These are phyloP conservation scores for Trypoxylon attenuatum DNA, from an alignment of 2,888 invertebrate genomes.

Conservation along the genomic window DNA sequence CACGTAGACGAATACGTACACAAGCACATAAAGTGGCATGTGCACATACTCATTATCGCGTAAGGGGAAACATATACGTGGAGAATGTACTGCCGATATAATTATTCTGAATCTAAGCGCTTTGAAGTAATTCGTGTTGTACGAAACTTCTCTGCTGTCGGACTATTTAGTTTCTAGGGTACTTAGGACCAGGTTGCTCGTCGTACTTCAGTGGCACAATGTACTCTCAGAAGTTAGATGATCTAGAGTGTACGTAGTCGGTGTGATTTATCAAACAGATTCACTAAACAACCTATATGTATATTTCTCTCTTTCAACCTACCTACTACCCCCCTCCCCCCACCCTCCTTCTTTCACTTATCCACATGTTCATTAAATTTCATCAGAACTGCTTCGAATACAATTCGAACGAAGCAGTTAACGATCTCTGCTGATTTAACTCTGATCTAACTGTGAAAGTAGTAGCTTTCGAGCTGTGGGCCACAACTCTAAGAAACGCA, in stretches of 20 bases:
- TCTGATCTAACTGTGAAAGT: too few relatives aligned
- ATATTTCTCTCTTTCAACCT: not conserved
- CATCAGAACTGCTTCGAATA: too few relatives aligned
- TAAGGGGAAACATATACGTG: constrained; percentile 1
- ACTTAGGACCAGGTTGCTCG: constrained; percentile 30
- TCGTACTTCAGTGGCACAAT: constrained; percentile 12
- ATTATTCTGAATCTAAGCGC: constrained; percentile 28
- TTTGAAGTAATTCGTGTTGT: constrained; percentile 15
- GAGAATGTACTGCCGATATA: constrained; percentile 42
- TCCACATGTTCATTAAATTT: too few relatives aligned
- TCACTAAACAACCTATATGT: too few relatives aligned
- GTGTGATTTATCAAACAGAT: constrained; percentile 10
- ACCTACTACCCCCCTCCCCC: not conserved
- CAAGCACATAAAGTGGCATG: not conserved
- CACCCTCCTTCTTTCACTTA: not conserved
- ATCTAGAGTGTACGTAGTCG: constrained; percentile 15
- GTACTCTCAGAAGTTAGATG: constrained; percentile 13
- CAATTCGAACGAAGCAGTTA: too few relatives aligned
- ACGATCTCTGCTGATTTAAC: too few relatives aligned
- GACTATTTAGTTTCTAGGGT: constrained; percentile 25
- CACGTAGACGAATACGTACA: constrained; percentile 2
- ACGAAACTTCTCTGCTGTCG: constrained; percentile 6
- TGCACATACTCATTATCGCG: not conserved
- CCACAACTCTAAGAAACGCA: not conserved
- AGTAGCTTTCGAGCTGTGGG: not conserved